Conservation (phyloP, 2,888 invertebrate genomes). For the Agrotis exclamationis region DNA sequence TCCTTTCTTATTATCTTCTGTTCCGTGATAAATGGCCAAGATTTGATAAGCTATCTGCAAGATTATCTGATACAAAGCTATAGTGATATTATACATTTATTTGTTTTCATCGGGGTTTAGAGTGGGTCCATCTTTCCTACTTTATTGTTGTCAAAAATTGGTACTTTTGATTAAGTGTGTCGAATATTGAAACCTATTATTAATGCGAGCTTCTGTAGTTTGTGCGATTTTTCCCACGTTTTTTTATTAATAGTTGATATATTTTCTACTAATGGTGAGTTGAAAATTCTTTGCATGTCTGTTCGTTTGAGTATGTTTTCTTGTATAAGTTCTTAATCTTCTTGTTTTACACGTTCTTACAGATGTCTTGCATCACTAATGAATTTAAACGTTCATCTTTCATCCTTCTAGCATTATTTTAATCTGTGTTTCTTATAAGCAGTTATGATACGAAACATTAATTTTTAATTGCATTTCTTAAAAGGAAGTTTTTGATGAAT, state of each 20-base stretch:
- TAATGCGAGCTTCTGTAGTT: neutral
- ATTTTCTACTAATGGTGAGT: neutral
- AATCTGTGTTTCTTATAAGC: conserved; percentile 6
- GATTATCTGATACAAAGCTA: conserved; percentile 23
- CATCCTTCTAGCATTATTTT: conserved; percentile 12
- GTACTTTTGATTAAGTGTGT: neutral
- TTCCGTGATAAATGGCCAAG: conserved; percentile 3
- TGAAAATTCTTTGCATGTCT: neutral
- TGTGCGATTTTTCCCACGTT: no score
- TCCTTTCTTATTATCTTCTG: conserved; percentile 11
- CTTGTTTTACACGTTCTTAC: no score
- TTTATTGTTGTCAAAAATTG: neutral
- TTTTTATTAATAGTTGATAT: neutral
- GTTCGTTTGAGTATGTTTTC: neutral
- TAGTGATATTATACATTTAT: conserved; percentile 8
- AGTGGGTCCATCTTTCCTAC: neutral
- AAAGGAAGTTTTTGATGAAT: conserved; percentile 33
- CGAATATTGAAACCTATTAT: neutral
- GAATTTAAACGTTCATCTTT: conserved; percentile 1
- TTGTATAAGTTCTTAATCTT: neutral
- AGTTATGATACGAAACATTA: conserved; percentile 18
- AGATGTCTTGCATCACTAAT: conserved; percentile 1
- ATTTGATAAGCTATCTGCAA: conserved; percentile 22
- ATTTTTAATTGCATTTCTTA: conserved; percentile 27
- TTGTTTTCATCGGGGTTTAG: neutral